Base-by-base conservation (phyloP, 1,140 invertebrate genomes). In the Drosophila quadrilineata region DNA sequence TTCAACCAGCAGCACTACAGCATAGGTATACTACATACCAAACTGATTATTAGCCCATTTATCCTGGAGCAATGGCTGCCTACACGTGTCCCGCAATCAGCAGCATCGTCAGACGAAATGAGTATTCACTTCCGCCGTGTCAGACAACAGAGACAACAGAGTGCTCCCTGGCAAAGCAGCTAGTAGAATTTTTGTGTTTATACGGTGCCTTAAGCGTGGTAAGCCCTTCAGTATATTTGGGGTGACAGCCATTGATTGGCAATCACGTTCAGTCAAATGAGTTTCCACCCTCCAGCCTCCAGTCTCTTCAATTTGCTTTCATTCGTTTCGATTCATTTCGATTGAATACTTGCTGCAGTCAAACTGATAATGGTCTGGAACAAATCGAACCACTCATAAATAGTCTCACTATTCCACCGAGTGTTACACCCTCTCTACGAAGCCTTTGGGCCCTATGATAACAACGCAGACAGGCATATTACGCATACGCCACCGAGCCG, bases 151-250 rank as follows among this genome's bases (percentile, higher is more conserved):
- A n/a, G n/a, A n/a, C n/a, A n/a, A n/a, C n/a, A n/a, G n/a, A n/a
- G n/a, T n/a, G n/a, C n/a, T n/a, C n/a, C n/a, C n/a, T n/a, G n/a
- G n/a, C n/a, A n/a, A n/a, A n/a, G 33, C 10, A 50, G 69, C 57
- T 82, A 82, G 85, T 82, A 82, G 73, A 82, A 84, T 84, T 85
- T 77, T 77, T 77, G 49, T 75, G 65, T 70, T 75, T 70, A 75
- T 75, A 64, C 40, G 45, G 48, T 59, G 50, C 17, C 36, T n/a
- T n/a, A n/a, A n/a, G n/a, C n/a, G n/a, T n/a, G n/a, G n/a, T n/a
- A n/a, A n/a, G n/a, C n/a, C n/a, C 62, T 36, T 16, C 6, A 19
- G 54, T 38, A 29, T 43, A 22, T 14, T 26, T 38, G 33, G 19
- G 9, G 57, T 33, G 62, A 65, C 45, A 58, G 35, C 35, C 54